A percentile compares a stretch with the other conserved stretches of the same genome.
Evolutionary conservation across 2,888 invertebrate species (phyloP).

Genomic region (Caenorhabditis zanzibari): DNA sequence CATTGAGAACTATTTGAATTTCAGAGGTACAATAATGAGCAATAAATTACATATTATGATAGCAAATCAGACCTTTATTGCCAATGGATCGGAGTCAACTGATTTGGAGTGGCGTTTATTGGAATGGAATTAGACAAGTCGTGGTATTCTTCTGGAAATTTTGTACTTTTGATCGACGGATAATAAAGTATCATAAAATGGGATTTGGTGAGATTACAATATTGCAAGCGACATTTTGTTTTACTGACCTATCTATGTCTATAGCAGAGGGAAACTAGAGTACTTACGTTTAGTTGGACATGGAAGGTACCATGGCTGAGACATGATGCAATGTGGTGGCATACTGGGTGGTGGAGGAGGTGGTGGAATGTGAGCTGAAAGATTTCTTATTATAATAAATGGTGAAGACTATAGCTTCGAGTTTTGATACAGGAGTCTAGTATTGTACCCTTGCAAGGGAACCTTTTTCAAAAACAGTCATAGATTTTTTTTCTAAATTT

Average conservation of each 20-base stretch:
- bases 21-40: background rate
- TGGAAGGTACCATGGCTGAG: constrained; percentile 51
- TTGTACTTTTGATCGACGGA: constrained; percentile 2
- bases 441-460: no score
- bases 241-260: background rate
- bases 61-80: constrained; percentile 23
- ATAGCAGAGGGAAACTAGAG: background rate
- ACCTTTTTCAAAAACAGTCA: no score
- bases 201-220: background rate
- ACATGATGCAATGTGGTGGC: constrained; percentile 55
- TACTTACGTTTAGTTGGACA: constrained; percentile 53
- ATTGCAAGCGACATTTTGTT: constrained; percentile 2
- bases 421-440: no score
- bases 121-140: constrained; percentile 30
- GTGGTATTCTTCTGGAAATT: constrained; percentile 51
- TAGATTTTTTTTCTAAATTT: no score
- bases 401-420: no score
- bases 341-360: constrained; percentile 47
- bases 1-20: constrained; percentile 9
- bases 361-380: constrained; percentile 37
- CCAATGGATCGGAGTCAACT: constrained; percentile 57
- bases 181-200: background rate
- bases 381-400: no score
- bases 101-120: constrained; percentile 36
- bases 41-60: constrained; percentile 28